These are phyloP conservation scores for Halcyon malimbica DNA, from an alignment of 2,113 vertebrate genomes.

Conservation along the genomic window DNA sequence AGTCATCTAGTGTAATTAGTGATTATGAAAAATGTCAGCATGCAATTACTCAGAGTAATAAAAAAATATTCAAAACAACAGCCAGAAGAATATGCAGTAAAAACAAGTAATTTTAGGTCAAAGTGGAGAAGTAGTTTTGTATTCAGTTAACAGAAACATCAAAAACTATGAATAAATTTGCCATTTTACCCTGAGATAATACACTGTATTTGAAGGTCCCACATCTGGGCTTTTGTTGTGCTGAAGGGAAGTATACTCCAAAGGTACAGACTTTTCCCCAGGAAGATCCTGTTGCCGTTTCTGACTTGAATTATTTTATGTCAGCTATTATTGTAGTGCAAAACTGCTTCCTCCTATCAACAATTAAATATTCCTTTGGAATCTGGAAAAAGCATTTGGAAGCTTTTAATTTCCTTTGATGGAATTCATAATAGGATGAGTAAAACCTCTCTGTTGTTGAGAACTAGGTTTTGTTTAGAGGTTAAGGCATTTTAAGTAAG, in stretches of 20 bases:
- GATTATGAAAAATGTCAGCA: conserved; percentile 68
- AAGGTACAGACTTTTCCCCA: conserved; percentile 42
- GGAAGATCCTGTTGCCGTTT: conserved; percentile 56
- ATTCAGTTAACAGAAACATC: background rate
- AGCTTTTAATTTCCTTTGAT: conserved; percentile 27
- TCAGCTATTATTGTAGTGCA: background rate
- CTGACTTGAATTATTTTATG: conserved; percentile 27
- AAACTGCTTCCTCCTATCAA: conserved; percentile 10
- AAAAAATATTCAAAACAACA: conserved; percentile 54
- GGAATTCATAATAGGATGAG: background rate
- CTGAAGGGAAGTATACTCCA: conserved; percentile 7
- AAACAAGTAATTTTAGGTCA: conserved; percentile 23
- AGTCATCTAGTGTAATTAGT: conserved; percentile 69
- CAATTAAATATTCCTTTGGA: background rate
- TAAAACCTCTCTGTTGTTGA: background rate
- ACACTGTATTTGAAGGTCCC: background rate
- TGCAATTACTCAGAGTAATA: conserved; percentile 60
- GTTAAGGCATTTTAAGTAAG: background rate
- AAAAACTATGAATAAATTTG: conserved; percentile 13
- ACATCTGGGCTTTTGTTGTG: conserved; percentile 43
- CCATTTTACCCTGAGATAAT: background rate
- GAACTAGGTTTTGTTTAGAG: background rate
- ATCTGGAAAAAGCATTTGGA: conserved; percentile 32
- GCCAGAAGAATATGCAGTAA: conserved; percentile 19
- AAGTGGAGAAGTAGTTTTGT: conserved; percentile 1